Evolutionary conservation across 2,113 vertebrate species (phyloP), one percentile per base, ranked within the genome.

Genomic region (Lepisosteus osseus): DNA sequence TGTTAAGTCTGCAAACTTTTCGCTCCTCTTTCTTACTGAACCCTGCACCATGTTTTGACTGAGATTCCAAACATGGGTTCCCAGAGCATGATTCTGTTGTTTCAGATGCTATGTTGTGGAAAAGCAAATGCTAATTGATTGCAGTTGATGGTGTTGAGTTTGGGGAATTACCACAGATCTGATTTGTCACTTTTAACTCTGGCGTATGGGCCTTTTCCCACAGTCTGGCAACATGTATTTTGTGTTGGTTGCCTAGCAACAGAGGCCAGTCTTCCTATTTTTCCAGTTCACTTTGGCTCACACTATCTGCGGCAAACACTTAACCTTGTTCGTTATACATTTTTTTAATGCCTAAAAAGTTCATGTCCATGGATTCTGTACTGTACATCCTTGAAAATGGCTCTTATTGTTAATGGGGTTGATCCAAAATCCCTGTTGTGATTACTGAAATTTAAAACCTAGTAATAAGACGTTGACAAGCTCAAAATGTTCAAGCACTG

Each of bases 211-310:
- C 74, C 76, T 61, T 81, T 93, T 92, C 90, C 85, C 86, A 90
- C 85, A 89, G 78, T 79, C 78, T 74, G 65, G 69, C 73, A 71
- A 67, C 72, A 72, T 78, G 59, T 59, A 79, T 88, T 80, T 82
- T 73, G 72, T 44, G 54, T 74, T 54, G 68, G 75, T 93, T 91
- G 82, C 89, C 84, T 87, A 88, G 91, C 84, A 93, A 78, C 81
- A 13, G 64, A 61, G 75, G 73, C 80, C 72, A 64, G 74, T 61
- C 13, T 75, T 55, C 81, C 66, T 76, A 69, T 57, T 72, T 80
- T 74, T 63, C 71, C 68, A 62, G 57, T 72, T 78, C 83, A 70
- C 59, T 69, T 78, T 89, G 86, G 86, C 85, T 77, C 59, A n/a
- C 44, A 75, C 79, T 51, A 43, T 67, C 51, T 44, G 56, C 82